phyloP scores from a whole-genome alignment of 2,113 vertebrate species.

The Cisticola juncidis region DNA sequence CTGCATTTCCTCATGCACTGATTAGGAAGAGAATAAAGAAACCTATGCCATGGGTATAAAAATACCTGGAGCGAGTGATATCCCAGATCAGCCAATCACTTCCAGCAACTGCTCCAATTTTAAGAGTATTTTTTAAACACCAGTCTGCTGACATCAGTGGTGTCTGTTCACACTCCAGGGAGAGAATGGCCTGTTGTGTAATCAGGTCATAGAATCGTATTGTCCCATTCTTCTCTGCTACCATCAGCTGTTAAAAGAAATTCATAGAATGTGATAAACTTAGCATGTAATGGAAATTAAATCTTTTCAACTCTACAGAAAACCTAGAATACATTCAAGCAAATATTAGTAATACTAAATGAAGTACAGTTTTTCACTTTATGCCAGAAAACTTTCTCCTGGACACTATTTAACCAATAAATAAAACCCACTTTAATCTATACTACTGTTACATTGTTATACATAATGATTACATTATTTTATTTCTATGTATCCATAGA shows the following conservation, averaged over 20 bases:
- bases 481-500: neutral
- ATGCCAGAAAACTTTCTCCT: neutral
- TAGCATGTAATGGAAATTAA: neutral
- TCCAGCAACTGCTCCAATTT: constrained; percentile 93
- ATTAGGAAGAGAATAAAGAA: neutral
- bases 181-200: constrained; percentile 91
- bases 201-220: constrained; percentile 93
- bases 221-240: constrained; percentile 92
- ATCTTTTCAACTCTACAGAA: neutral
- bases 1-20: neutral
- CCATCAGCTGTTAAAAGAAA: constrained; percentile 85
- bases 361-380: neutral
- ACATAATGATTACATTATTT: neutral
- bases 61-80: constrained; percentile 91
- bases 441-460: neutral
- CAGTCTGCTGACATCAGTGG: constrained; percentile 94
- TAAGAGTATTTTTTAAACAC: constrained; percentile 92
- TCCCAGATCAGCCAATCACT: constrained; percentile 97
- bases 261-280: neutral
- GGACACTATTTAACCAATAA: neutral
- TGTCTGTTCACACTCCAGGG: constrained; percentile 87
- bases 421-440: neutral
- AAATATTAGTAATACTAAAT: neutral
- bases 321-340: neutral
- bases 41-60: neutral